These are phyloP conservation scores for Tetragnatha versicolor DNA, from an alignment of 1,140 invertebrate genomes.

Conservation along the genomic window DNA sequence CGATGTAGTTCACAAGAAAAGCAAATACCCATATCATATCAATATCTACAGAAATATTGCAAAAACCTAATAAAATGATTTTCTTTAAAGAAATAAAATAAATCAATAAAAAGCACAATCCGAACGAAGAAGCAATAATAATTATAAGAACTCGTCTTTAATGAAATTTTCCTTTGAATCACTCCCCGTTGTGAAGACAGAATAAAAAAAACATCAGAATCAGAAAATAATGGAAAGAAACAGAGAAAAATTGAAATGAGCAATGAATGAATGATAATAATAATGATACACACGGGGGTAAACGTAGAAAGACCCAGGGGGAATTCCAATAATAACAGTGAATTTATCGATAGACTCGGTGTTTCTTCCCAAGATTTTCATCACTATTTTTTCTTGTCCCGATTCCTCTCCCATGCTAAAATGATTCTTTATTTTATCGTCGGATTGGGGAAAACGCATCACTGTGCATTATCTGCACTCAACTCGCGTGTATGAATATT, in stretches of 20 bases:
- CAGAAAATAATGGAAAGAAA: neutral
- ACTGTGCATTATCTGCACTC: constrained; percentile 31
- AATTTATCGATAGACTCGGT: constrained; percentile 39
- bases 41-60: too few species aligned
- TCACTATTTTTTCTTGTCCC: neutral
- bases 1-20: too few species aligned
- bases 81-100: too few species aligned
- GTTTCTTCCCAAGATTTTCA: too few species aligned
- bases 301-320: neutral
- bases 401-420: constrained; percentile 15
- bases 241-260: neutral
- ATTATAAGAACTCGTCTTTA: neutral
- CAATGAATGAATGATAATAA: neutral
- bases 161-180: constrained; percentile 13
- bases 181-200: neutral
- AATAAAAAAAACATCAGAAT: neutral
- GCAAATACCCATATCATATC: too few species aligned
- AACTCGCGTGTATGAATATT: constrained; percentile 44
- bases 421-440: constrained; percentile 50
- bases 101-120: neutral
- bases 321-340: constrained; percentile 46
- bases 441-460: constrained; percentile 21
- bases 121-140: neutral
- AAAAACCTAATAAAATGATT: too few species aligned
- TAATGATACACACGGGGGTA: constrained; percentile 1